Evolutionary conservation across 2,797 vertebrate genomes (phyloP).

Genomic region (Neolamprologus multifasciatus): DNA sequence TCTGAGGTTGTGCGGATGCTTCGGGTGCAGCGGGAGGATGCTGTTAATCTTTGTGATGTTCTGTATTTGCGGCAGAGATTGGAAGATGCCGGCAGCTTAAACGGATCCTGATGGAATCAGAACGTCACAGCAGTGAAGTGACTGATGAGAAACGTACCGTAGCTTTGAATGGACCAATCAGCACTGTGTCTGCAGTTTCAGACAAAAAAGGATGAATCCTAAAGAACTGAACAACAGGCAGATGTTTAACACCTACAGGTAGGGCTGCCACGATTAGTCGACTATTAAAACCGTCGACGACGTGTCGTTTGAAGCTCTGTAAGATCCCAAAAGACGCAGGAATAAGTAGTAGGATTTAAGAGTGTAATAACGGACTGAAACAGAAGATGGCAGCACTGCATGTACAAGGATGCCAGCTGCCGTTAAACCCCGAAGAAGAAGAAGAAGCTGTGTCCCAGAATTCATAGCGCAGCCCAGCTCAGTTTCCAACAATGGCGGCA

Average conservation of each 20-base stretch:
- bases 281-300: too few relatives aligned
- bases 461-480: too few relatives aligned
- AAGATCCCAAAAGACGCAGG: too few relatives aligned
- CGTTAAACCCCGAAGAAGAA: too few relatives aligned
- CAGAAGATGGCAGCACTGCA: too few relatives aligned
- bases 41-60: not conserved
- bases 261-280: too few relatives aligned
- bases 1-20: not conserved
- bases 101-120: not conserved
- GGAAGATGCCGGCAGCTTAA: not conserved
- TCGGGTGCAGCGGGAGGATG: not conserved
- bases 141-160: not conserved
- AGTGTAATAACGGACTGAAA: too few relatives aligned
- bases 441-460: too few relatives aligned
- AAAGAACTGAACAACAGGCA: not conserved
- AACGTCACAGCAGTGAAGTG: not conserved
- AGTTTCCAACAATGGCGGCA: too few relatives aligned
- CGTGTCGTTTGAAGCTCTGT: too few relatives aligned
- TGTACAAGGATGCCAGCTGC: too few relatives aligned
- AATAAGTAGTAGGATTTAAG: too few relatives aligned
- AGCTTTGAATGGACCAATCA: not conserved
- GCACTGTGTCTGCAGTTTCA: not conserved
- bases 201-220: not conserved
- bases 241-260: not conserved
- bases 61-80: not conserved